Evolutionary conservation across 92 coral and sea anemone species (phyloP).

Genomic region (Porites divaricata): DNA sequence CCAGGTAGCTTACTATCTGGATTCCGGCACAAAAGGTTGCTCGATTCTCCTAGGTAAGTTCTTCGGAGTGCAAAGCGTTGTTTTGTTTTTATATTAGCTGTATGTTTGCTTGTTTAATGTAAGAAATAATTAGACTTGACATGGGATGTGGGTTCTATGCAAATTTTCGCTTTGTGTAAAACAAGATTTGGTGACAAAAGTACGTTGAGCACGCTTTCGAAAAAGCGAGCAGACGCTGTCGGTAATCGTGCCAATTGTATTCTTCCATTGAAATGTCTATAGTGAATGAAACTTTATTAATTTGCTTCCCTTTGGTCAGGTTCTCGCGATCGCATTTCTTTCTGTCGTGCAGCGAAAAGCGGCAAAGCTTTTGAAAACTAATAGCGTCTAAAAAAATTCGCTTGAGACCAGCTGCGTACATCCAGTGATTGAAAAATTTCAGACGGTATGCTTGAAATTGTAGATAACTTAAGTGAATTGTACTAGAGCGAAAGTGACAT

Average conservation of each 20-base stretch:
- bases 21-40: slow-evolving; percentile 66
- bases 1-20: slow-evolving; percentile 47
- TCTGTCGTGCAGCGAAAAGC: slow-evolving; percentile 50
- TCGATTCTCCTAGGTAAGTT: slow-evolving; percentile 77
- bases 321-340: slow-evolving; percentile 48
- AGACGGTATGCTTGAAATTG: slow-evolving; percentile 48
- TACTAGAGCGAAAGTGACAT: slow-evolving; percentile 14
- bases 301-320: slow-evolving; percentile 32
- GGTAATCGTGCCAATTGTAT: slow-evolving; percentile 17
- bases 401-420: slow-evolving; percentile 55
- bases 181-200: slow-evolving; percentile 27
- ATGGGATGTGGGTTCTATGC: slow-evolving; percentile 65
- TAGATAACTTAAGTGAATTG: slow-evolving; percentile 21
- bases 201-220: slow-evolving; percentile 11
- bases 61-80: slow-evolving; percentile 62
- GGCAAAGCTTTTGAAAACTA: slow-evolving; percentile 71
- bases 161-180: slow-evolving; percentile 61
- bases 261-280: slow-evolving; percentile 17
- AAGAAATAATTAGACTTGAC: slow-evolving; percentile 98
- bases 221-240: neutral
- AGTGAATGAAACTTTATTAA: slow-evolving; percentile 17
- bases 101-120: slow-evolving; percentile 92
- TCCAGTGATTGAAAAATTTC: slow-evolving; percentile 62
- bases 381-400: slow-evolving; percentile 50
- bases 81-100: slow-evolving; percentile 94